Base-by-base conservation (phyloP, 2,888 invertebrate genomes). In the Baccha elongata region DNA sequence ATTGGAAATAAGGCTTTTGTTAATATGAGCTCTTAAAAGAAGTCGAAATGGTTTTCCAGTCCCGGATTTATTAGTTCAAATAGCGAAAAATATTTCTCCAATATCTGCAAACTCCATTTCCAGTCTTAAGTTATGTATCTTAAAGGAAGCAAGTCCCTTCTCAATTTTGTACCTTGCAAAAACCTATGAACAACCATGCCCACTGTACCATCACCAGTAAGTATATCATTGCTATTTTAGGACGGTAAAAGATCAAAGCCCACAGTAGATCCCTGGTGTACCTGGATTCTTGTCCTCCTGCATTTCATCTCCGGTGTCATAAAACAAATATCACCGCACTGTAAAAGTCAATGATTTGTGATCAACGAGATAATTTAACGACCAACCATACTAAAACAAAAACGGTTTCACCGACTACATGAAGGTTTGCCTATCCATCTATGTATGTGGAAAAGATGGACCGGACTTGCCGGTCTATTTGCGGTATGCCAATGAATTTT, bases 321-420 rank as follows among this genome's bases (percentile, higher is more conserved):
- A 86, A 86, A 86, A 85, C 86, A 86, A 86, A 86, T 86, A 85
- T 85, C 84, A 85, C 84, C 85, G 85, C 83, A 71, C 85, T 84
- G 83, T 84, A 80, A 86, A 84, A 86, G 85, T 83, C 83, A 84
- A 84, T 86, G 86, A 86, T 86, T 86, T 86, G 86, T 86, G 85
- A 85, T 85, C 85, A 81, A 78, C 73, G 64, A 85, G 84, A 74
- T 84, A 85, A 81, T 85, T 85, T 85, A 84, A 85, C 85, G 85
- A 85, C 68, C 85, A 79, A 85, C 73, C 72, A 68, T n/a, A n/a
- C 46, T 76, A 48, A 81, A 75, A 75, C 72, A 72, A 72, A 75
- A 50, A 55, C 23, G 15, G 7, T 7, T 13, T 19, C 60, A 44
- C 48, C 64, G 64, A 48, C 48, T 19, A 35, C 35, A 60, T 58